Evolutionary conservation across 2,888 invertebrate genomes (phyloP), one percentile per base, ranked within the genome.

Genomic region (Stenodema calcarata): DNA sequence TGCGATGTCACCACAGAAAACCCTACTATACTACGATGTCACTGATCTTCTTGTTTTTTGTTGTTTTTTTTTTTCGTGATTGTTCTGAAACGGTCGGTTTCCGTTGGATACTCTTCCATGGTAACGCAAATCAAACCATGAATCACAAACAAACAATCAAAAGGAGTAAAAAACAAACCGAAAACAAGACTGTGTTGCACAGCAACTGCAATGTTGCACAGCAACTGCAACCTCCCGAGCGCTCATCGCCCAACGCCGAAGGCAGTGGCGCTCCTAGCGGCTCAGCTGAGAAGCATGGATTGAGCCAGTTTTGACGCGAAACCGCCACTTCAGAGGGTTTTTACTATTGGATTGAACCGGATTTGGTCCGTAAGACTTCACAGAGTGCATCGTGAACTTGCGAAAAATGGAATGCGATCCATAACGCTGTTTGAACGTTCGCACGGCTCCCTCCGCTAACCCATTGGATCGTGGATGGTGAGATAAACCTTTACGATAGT

Each of bases 31-130:
- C n/a, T n/a, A n/a, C n/a, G 50, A 81, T 44, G 47, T 81, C 47
- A 44, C 47, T 44, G 47, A 81, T 81, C 47, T 78, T 78, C 78
- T 78, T 27, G 41, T n/a, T n/a, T n/a, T n/a, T n/a, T n/a, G n/a
- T n/a, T n/a, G n/a, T n/a, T 78, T 28, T 78, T 78, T 42, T 42
- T 11, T 78, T 78, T 78, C 35, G 50, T 81, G 3, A 81, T 44
- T 44, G 81, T 44, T 81, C 28, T 44, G 47, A 44, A 81, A 81
- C 47, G 50, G 1, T 42, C 50, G 11, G 78, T 50, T 18, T 78
- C 44, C 79, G 78, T 54, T 18, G 44, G 54, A 79, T 79, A 18
- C 28, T 86, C 41, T 28, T 27, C 42, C 62, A 86, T 18, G 6
- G 27, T 27, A 35, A 79, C 78, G 54, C 78, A 16, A 30, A 86